Evolutionary conservation across 2,797 vertebrate species (phyloP).

Genomic region (Muscicapa comitata): DNA sequence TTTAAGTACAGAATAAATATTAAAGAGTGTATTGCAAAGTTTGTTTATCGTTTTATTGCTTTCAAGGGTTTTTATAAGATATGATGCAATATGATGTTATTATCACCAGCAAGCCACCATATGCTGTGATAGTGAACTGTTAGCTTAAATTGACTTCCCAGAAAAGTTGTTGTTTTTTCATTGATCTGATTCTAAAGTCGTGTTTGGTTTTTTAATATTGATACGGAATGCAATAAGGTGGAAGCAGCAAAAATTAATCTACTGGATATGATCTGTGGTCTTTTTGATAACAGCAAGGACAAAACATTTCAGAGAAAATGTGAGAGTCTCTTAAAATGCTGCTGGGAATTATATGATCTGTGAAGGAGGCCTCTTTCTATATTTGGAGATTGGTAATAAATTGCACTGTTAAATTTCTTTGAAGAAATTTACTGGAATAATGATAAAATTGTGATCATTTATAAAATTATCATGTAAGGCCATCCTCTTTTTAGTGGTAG

Average conservation of each 20-base stretch:
- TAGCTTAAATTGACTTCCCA: not conserved
- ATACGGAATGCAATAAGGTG: not conserved
- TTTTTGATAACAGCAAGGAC: not conserved
- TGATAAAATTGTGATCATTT: not conserved
- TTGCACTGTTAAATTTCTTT: not conserved
- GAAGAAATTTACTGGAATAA: not conserved
- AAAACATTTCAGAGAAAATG: not conserved
- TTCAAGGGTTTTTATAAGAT: not conserved
- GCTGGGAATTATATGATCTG: not conserved
- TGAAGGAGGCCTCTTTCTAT: not conserved
- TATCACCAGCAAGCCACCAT: not conserved
- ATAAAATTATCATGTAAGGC: not conserved
- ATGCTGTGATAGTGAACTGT: not conserved
- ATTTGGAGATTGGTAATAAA: not conserved
- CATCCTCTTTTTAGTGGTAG: not conserved
- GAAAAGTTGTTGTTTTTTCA: not conserved
- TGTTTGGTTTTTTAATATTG: not conserved
- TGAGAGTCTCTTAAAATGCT: not conserved
- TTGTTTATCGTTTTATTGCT: not conserved
- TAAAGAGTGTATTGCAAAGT: not conserved
- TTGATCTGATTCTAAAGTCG: not conserved
- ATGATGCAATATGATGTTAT: not conserved
- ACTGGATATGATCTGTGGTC: not conserved
- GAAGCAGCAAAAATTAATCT: conserved; percentile 6
- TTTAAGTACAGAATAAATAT: not conserved